Base-by-base conservation (phyloP, 1,140 invertebrate genomes). In the Drosophila hydei region DNA sequence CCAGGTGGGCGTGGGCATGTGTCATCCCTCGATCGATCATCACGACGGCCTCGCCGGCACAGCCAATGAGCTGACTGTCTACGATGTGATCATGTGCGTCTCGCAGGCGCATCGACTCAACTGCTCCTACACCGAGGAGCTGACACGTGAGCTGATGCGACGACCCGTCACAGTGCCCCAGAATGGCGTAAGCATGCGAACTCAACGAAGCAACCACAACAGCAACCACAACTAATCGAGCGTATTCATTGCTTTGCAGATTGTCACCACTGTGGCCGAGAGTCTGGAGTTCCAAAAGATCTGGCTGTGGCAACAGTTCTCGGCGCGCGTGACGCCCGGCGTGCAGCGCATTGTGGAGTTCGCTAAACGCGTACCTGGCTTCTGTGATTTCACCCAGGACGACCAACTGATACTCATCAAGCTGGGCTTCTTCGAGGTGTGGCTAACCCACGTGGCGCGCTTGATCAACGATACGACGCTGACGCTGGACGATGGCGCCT, bases 341-440 rank as follows among this genome's bases (percentile, higher is more conserved):
- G 97, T 98, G 11, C 97, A 98, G 83, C 95, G 96, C 91, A 96
- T 98, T 72, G 97, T 99, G 5, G 97, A 98, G 91, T 98, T 98
- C 91, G 97, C 97, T 18, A 99, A 98, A 92, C 93, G 96, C 80
- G 95, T 98, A 68, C 97, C 97, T 36, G 96, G 97, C 69, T 99
- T 99, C 92, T 94, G 94, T 81, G 94, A 95, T 52, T 93, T 98
- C 54, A 95, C 95, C 18, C 97, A 98, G 92, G 97, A 98, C 80
- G 97, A 98, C 92, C 97, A 99, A 92, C 93, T 99, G 55, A 98
- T 98, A 75, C 94, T 99, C 40, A 98, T 98, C 79, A 98, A 99
- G 93, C 94, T 97, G 78, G 98, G 97, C 33, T 99, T 99, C 93
- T 98, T 99, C 92, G 98, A 99, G 92, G 95, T 99, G 51, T 99